A percentile compares a stretch with the other conserved stretches of the same genome.
Evolutionary conservation across 2,797 vertebrate species (phyloP).

Genomic region (Catharus ustulatus): DNA sequence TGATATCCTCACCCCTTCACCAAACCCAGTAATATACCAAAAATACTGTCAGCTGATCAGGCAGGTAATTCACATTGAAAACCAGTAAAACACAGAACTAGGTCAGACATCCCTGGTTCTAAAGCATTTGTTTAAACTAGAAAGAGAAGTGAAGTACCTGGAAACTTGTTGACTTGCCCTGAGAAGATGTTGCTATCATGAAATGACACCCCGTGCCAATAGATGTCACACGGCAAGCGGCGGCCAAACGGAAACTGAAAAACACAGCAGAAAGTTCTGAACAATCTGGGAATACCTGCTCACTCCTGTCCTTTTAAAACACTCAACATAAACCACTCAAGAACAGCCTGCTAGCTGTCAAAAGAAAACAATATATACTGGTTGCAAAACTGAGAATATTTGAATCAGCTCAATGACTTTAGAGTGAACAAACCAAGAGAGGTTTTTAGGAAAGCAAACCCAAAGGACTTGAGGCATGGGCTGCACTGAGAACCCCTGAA

Average conservation of each 20-base stretch:
- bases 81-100: not conserved
- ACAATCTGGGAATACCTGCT: not conserved
- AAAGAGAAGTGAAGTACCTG: slow-evolving; percentile 81
- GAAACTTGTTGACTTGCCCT: slow-evolving; percentile 98
- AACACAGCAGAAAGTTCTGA: not conserved
- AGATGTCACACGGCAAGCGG: slow-evolving; percentile 93
- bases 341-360: not conserved
- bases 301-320: not conserved
- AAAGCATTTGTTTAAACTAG: not conserved
- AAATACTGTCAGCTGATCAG: not conserved
- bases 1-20: not conserved
- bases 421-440: not conserved
- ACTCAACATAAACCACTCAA: not conserved
- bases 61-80: not conserved
- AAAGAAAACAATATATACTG: no score
- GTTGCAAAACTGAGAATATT: not conserved
- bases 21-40: not conserved
- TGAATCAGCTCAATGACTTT: not conserved
- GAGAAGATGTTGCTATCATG: slow-evolving; percentile 91
- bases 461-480: not conserved
- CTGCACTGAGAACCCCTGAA: not conserved
- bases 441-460: not conserved
- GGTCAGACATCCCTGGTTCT: not conserved
- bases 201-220: slow-evolving; percentile 97
- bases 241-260: slow-evolving; percentile 89